Evolutionary conservation across 2,888 invertebrate genomes (phyloP), one percentile per base, ranked within the genome.

Genomic region (Ernsta delagoae): DNA sequence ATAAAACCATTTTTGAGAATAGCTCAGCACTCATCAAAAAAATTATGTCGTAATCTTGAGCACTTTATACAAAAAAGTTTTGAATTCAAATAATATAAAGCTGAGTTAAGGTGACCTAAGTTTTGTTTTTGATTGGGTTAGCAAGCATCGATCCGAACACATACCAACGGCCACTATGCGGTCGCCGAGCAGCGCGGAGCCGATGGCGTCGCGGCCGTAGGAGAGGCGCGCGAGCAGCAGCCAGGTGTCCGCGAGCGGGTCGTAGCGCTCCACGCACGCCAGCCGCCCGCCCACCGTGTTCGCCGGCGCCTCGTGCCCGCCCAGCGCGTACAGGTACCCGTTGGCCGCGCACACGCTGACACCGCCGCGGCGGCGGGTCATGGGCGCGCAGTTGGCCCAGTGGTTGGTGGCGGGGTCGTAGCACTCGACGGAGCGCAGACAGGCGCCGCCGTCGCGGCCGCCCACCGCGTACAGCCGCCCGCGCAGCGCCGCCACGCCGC

Each of bases 241-340:
- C 98, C 98, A 98, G 5, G 96, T 95, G 92, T 98, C 98, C 34
- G 97, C 96, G 74, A 95, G 90, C 31, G 96, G 95, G 86, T 96
- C 95, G 83, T 96, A 98, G 87, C 98, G 95, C 92, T 98, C 98
- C 11, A 98, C 98, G 81, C 98, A 98, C 77, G 97, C 97, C 75
- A 98, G 97, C 78, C 98, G 94, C 4, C 98, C 97, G 79, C 96
- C 97, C 45, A 83, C 86, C 0, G 89, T 86, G 80, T 89, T 91
- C 34, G 97, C 97, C 0, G 98, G 98, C 8, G 98, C 97, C 87
- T 98, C 98, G 88, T 98, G 98, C 0, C 99, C 98, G 39, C 99
- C 98, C 73, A 98, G 93, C 1, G 98, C 98, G 88, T 98, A 99
- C 63, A 99, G 93, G 86, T 95, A 98, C 0, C 98, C 98, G 83